Conservation (phyloP, 1,140 invertebrate species). For the Camponotus pennsylvanicus region DNA sequence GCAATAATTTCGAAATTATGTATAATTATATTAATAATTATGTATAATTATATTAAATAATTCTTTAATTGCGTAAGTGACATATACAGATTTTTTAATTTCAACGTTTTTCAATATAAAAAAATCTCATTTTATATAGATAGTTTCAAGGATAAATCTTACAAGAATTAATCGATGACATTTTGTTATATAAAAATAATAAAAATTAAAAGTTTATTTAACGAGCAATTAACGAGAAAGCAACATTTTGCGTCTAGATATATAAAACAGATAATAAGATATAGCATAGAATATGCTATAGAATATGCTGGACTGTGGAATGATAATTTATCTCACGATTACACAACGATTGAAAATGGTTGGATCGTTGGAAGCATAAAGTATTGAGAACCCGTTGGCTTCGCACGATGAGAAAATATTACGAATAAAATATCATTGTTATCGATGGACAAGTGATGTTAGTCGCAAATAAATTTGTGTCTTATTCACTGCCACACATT, state of each 20-base stretch:
- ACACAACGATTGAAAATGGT: constrained; percentile 12
- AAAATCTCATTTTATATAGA: not conserved
- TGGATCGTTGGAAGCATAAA: constrained; percentile 19
- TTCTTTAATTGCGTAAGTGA: not conserved
- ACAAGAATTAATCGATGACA: too few species aligned
- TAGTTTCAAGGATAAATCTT: not conserved
- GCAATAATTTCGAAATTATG: not conserved
- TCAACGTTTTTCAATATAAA: not conserved
- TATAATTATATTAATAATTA: not conserved
- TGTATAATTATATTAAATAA: not conserved
- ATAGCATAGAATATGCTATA: not conserved
- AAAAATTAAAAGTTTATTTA: too few species aligned
- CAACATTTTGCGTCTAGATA: not conserved
- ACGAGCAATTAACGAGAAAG: not conserved
- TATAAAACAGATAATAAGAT: constrained; percentile 8
- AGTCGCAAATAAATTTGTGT: constrained; percentile 13
- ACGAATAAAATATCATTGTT: constrained; percentile 34
- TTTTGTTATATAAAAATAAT: too few species aligned
- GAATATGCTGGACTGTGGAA: constrained; percentile 8
- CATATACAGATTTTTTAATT: not conserved
- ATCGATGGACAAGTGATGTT: not conserved
- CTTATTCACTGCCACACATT: not conserved
- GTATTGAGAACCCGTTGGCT: constrained; percentile 13
- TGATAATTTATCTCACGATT: constrained; percentile 44
- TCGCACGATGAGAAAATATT: constrained; percentile 30